Evolutionary conservation across 2,113 vertebrate species (phyloP), one percentile per base, ranked within the genome.

Genomic region (Zosterops japonicus): DNA sequence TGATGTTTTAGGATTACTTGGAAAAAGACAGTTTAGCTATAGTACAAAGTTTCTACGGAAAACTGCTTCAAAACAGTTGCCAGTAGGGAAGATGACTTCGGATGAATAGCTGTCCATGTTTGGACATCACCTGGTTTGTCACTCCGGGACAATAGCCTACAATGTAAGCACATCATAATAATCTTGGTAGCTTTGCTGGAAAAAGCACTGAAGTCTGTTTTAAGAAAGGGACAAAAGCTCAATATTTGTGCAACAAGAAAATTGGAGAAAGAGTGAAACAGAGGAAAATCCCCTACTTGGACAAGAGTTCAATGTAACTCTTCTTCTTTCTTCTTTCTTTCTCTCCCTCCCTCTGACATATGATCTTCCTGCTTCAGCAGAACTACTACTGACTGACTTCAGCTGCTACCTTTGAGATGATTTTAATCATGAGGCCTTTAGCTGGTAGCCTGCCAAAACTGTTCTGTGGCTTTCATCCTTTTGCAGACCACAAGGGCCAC

Each of bases 131-230:
- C 13, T 63, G 13, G 8, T 52, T 41, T 78, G 17, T 33, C 17
- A 41, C 28, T 5, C 7, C 29, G 28, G 75, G 23, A n/a, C 36
- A 63, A 41, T 12, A 55, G 9, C 42, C n/a, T 21, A 49, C 2
- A 3, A 41, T 6, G 21, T 36, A 31, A 70, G 14, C 20, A 36
- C 10, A 29, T 8, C 0, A 0, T 49, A 20, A 36, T 25, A n/a
- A 28, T 70, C 24, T 52, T 91, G 36, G 21, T 52, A 36, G 22
- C 28, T 88, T 85, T 74, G 24, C 31, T 68, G 77, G 55, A 41
- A 77, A 75, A 75, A 82, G 1, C 33, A 39, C 49, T 31, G 27
- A 56, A 27, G 31, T 19, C 25, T 1, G 3, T 11, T 35, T n/a
- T 9, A 71, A 39, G 24, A 42, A 56, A 88, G 6, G 14, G 24